Evolutionary conservation across 1,140 invertebrate species (phyloP), one percentile per base, ranked within the genome.

Genomic region (Mizuhopecten yessoensis): DNA sequence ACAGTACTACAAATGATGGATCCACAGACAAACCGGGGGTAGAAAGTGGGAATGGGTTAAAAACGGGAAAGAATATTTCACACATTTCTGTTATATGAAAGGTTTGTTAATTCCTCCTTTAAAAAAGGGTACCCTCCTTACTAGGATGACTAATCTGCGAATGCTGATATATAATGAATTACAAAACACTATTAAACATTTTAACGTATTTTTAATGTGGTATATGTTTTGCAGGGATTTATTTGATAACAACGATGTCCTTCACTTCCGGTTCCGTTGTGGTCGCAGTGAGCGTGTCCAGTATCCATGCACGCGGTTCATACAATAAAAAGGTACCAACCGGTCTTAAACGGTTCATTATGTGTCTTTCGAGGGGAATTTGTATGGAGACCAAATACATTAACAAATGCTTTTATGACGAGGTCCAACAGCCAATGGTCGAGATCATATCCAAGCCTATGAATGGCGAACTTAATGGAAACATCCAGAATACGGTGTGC

Each of bases 181-280:
- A 39, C 36, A 39, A 7, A 39, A 7, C 36, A 7, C 5, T 39
- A 39, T 39, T 5, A 39, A 39, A 7, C 13, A 39, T 13, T 7
- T 39, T 5, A 7, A 39, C 13, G 36, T 39, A 39, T 39, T 13
- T 39, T 39, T 7, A 7, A 13, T 39, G 36, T 39, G 5, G 36
- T 13, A 45, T 86, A 90, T 90, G 92, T 39, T 92, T 92, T 93
- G 11, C 93, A 97, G 96, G 96, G 88, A 95, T 96, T 86, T 97
- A 97, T 92, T 91, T 97, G 88, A 97, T 96, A 1, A 95, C 96
- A 11, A 95, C 96, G 0, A 97, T 97, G 96, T 95, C 96, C 2
- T 94, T 96, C 92, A 96, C 96, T 0, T 96, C 96, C 34, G 90
- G 96, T 29, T 97, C 96, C 10, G 96, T 97, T 33, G 96, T 97